A percentile compares a stretch with the other conserved stretches of the same genome.
Conservation (phyloP, 1,140 invertebrate species). For the Phocides pigmalion region DNA sequence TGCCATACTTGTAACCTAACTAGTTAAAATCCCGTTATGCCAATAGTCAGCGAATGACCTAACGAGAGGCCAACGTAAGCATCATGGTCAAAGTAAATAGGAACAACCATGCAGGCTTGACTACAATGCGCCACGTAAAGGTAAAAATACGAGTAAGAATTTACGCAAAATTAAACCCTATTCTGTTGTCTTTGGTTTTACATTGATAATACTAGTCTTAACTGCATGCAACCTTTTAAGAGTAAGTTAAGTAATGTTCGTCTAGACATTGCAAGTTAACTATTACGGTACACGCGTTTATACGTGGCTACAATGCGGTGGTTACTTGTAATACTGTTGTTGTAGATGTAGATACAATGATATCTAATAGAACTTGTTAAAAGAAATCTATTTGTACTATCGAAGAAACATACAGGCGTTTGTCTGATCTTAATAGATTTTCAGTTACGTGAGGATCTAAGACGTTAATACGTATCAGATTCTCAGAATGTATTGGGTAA, state of each 20-base stretch:
- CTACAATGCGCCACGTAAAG: not conserved
- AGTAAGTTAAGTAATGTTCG: constrained; percentile 11
- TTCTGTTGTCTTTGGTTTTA: not conserved
- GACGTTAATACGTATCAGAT: no score
- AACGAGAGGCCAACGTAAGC: constrained; percentile 25
- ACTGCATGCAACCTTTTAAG: constrained; percentile 5
- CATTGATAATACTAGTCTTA: not conserved
- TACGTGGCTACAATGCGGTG: not conserved
- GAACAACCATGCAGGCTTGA: constrained; percentile 7
- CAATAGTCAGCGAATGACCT: constrained; percentile 38
- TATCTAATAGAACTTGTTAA: not conserved
- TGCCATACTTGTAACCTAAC: constrained; percentile 35
- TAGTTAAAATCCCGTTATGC: constrained; percentile 38
- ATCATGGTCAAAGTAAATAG: constrained; percentile 33
- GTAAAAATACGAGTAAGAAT: constrained; percentile 7
- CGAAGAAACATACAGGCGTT: not conserved
- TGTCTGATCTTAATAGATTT: not conserved
- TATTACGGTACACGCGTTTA: constrained; percentile 32
- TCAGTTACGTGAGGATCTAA: no score
- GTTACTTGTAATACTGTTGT: not conserved
- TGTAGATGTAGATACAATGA: not conserved
- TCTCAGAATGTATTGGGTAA: no score
- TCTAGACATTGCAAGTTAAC: constrained; percentile 29
- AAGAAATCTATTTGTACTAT: not conserved
- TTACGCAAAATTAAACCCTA: constrained; percentile 11